phyloP scores from a whole-genome alignment of 1,140 invertebrate genomes.

The Drosophila ironensis region DNA sequence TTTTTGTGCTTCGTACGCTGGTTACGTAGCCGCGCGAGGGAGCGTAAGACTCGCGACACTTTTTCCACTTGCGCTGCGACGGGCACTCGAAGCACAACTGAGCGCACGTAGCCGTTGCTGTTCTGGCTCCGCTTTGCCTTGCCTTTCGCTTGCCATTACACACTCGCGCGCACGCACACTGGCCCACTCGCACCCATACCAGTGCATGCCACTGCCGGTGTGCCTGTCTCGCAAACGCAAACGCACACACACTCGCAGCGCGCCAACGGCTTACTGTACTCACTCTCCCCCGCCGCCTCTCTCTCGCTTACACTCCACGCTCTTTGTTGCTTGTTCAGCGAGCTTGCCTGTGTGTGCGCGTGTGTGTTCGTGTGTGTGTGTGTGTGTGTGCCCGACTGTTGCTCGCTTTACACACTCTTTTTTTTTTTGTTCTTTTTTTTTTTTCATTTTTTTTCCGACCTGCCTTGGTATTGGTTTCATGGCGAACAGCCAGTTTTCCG shows the following conservation, averaged over 20 bases:
- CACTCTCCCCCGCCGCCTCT: neutral
- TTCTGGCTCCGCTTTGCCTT: neutral
- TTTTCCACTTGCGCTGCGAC: constrained; percentile 54
- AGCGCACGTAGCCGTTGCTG: constrained; percentile 58
- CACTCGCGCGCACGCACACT: no score
- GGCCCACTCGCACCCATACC: constrained; percentile 36
- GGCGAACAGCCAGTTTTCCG: constrained; percentile 75
- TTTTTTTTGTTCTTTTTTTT: neutral
- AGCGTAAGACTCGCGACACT: no score
- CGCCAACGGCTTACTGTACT: constrained; percentile 31
- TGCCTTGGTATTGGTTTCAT: constrained; percentile 26
- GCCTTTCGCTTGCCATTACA: constrained; percentile 46
- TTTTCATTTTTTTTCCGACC: neutral
- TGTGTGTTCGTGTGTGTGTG: no score
- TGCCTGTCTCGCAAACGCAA: no score
- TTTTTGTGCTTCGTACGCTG: no score
- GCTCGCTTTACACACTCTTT: no score
- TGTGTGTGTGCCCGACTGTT: no score
- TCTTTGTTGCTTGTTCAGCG: constrained; percentile 38
- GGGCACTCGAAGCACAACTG: constrained; percentile 68
- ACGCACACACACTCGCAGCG: constrained; percentile 18
- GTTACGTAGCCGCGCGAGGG: no score
- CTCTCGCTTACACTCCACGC: constrained; percentile 6
- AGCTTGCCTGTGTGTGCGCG: constrained; percentile 38
- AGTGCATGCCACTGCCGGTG: constrained; percentile 14